Evolutionary conservation across 1,140 invertebrate genomes (phyloP), one percentile per base, ranked within the genome.

Genomic region (Heliothis virescens): DNA sequence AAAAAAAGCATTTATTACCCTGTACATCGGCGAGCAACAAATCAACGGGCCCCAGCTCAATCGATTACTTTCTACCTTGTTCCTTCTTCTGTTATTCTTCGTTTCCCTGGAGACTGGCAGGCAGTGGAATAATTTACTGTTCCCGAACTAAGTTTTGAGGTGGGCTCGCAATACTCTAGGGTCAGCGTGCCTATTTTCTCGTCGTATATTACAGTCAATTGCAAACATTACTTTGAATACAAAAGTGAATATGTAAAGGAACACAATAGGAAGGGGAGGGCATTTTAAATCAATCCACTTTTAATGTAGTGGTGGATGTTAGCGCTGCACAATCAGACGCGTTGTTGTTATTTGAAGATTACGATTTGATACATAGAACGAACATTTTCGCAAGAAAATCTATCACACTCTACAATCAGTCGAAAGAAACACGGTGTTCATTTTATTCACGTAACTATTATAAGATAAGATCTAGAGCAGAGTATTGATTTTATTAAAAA

Each of bases 51-150:
- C 62, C 65, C 55, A 83, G 83, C 75, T 76, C 79, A 82, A 87
- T 90, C 83, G 84, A 88, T 89, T 86, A 90, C 84, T 29, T 69
- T 52, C 80, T 76, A 57, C 83, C 80, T 84, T 79, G 79, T 69
- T 85, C 81, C 79, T 88, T 89, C 90, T 91, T 91, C 83, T 90
- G 90, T 90, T 92, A 90, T 92, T 91, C 86, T 90, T 90, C 76
- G 67, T 41, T 21, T 86, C 90, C 87, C 87, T 12, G 5, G 82
- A 80, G 88, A 57, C 15, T 65, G 47, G 29, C 57, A 80, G 85
- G 81, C 83, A 84, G 79, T 80, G 69, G 87, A 88, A 91, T 93
- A 92, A 91, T 91, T 93, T 93, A 93, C 87, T 88, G 85, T 89
- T 89, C 83, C 82, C 85, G 76, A 85, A 87, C 87, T 87, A 89